A percentile compares a stretch with the other conserved stretches of the same genome.
Evolutionary conservation across 2,888 invertebrate species (phyloP).

Genomic region (Acanthosepion pharaonis): DNA sequence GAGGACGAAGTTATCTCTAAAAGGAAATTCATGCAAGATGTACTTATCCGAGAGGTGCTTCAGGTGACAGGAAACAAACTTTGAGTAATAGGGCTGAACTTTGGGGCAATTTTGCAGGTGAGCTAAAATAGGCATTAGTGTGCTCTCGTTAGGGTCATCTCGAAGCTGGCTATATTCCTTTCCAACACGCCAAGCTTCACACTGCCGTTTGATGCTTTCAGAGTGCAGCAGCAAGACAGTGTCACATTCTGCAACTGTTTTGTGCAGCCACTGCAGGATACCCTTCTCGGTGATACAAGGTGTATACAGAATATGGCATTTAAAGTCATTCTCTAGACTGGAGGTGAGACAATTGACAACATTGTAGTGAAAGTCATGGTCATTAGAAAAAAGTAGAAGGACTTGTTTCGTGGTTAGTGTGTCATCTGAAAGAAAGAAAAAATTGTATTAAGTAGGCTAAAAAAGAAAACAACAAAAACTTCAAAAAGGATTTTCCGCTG

Average conservation of each 20-base stretch:
- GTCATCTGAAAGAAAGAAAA: not conserved
- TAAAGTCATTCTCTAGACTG: not conserved
- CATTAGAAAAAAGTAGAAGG: not conserved
- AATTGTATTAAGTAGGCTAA: not conserved
- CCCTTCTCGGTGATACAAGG: not conserved
- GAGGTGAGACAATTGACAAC: not conserved
- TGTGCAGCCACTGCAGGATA: not conserved
- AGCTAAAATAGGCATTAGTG: not conserved
- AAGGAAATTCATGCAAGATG: not conserved
- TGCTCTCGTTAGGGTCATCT: not conserved
- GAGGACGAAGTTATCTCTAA: not conserved
- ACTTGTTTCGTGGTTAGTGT: not conserved
- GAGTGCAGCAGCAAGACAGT: not conserved
- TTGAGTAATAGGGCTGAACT: not conserved
- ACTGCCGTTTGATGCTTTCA: not conserved
- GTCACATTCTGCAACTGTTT: not conserved
- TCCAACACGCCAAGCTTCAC: not conserved
- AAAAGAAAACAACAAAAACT: not conserved
- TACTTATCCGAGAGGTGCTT: not conserved
- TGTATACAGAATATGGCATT: not conserved
- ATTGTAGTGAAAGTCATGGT: not conserved
- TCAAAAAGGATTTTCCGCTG: not conserved
- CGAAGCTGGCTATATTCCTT: not conserved
- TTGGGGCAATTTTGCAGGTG: not conserved
- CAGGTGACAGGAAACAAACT: not conserved